These are phyloP conservation scores for Melanogrammus aeglefinus DNA, from an alignment of 2,797 vertebrate genomes.

Conservation along the genomic window DNA sequence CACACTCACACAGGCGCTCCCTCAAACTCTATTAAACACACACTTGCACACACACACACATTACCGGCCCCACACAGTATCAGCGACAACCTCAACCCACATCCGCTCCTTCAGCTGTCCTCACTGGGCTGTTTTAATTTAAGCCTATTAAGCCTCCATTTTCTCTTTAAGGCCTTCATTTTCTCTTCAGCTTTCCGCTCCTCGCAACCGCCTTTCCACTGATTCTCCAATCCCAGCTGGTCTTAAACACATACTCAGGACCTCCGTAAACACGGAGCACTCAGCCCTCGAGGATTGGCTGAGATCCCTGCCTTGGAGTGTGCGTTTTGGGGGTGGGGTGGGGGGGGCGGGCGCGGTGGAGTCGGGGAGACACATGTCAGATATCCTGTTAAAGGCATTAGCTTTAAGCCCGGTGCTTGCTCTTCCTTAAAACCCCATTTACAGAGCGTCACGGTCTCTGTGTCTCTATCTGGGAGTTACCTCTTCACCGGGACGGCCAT, in stretches of 20 bases:
- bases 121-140: constrained; percentile 59
- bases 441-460: constrained; percentile 21
- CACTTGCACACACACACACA: constrained; percentile 6
- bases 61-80: constrained; percentile 38
- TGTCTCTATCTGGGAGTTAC: constrained; percentile 31
- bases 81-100: constrained; percentile 51
- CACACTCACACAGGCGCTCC: not conserved
- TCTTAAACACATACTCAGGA: constrained; percentile 71
- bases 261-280: constrained; percentile 70
- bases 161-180: constrained; percentile 60
- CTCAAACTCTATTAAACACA: constrained; percentile 10
- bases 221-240: constrained; percentile 64
- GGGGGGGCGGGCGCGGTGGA: not conserved
- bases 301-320: constrained; percentile 55
- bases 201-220: no score
- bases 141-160: constrained; percentile 63
- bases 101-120: constrained; percentile 42
- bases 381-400: constrained; percentile 71
- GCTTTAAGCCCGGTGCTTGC: constrained; percentile 34
- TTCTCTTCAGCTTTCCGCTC: constrained; percentile 41
- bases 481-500: no score
- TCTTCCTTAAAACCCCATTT: constrained; percentile 14
- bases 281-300: constrained; percentile 52
- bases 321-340: no score
- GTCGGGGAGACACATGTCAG: constrained; percentile 51